Conservation (phyloP, 2,888 invertebrate species). For the Protophormia terraenovae region DNA sequence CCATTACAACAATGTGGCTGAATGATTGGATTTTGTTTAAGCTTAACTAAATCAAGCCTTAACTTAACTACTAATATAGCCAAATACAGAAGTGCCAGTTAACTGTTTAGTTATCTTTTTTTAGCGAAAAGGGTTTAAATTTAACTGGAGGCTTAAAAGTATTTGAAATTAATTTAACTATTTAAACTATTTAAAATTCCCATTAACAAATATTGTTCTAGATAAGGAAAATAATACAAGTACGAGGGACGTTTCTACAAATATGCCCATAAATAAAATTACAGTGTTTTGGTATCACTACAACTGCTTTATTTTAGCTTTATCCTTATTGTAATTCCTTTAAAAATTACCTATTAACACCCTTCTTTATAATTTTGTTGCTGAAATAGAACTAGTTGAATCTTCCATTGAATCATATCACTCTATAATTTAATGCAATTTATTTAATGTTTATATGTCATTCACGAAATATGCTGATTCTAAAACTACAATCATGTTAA, state of each 20-base stretch:
- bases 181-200: neutral
- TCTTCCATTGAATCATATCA: neutral
- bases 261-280: too few species aligned
- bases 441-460: conserved; percentile 28
- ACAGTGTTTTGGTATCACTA: too few species aligned
- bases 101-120: neutral
- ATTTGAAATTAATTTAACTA: neutral
- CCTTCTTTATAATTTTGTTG: neutral
- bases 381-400: neutral
- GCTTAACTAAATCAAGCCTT: neutral
- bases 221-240: too few species aligned
- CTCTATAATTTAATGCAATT: conserved; percentile 47
- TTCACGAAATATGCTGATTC: neutral
- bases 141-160: neutral
- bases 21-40: neutral
- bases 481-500: conserved; percentile 10
- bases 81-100: neutral
- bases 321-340: too few species aligned
- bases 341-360: too few species aligned
- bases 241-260: too few species aligned
- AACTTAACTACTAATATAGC: neutral
- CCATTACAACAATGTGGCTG: neutral
- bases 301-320: too few species aligned
- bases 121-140: neutral
- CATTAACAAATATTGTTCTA: neutral